Percentiles rank a stretch among this genome's conserved stretches.
Evolutionary conservation across 2,797 vertebrate genomes (phyloP).

Genomic region (Lacerta agilis): DNA sequence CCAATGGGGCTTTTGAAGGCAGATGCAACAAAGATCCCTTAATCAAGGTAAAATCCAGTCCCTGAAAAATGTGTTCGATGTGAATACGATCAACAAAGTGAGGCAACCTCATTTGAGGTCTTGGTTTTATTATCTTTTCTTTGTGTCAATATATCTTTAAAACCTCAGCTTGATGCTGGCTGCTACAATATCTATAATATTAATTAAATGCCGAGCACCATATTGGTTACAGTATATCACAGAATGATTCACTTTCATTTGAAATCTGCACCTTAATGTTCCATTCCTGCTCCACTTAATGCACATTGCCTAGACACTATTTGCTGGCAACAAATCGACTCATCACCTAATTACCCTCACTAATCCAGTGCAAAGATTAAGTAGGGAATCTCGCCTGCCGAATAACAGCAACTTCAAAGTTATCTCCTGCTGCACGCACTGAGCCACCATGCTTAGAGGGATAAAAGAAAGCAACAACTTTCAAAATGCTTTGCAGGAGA

Average conservation of each 20-base stretch:
- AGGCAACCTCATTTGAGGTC: background rate
- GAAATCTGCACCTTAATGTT: slow-evolving; percentile 40
- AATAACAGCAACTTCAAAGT: slow-evolving; percentile 58
- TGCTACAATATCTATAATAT: slow-evolving; percentile 32
- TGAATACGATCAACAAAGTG: background rate
- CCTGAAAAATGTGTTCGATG: background rate
- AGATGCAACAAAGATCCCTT: background rate
- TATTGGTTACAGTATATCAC: slow-evolving; percentile 40
- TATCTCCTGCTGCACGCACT: slow-evolving; percentile 51
- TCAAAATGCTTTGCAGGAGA: background rate
- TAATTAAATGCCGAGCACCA: slow-evolving; percentile 55
- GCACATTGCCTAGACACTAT: slow-evolving; percentile 45
- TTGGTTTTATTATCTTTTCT: slow-evolving; percentile 22
- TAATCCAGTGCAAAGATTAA: slow-evolving; percentile 62
- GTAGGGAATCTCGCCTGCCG: slow-evolving; percentile 53
- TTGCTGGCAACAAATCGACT: slow-evolving; percentile 63
- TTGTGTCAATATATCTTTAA: slow-evolving; percentile 34
- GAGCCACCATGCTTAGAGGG: slow-evolving; percentile 50
- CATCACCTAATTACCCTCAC: slow-evolving; percentile 58
- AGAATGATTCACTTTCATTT: slow-evolving; percentile 30
- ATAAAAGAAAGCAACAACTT: slow-evolving; percentile 25
- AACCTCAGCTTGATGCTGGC: slow-evolving; percentile 37
- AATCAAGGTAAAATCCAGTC: background rate
- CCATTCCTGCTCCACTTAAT: slow-evolving; percentile 39
- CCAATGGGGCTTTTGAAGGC: slow-evolving; percentile 1